These are phyloP conservation scores for Callionymus lyra DNA, from an alignment of 2,113 vertebrate genomes.

Conservation along the genomic window DNA sequence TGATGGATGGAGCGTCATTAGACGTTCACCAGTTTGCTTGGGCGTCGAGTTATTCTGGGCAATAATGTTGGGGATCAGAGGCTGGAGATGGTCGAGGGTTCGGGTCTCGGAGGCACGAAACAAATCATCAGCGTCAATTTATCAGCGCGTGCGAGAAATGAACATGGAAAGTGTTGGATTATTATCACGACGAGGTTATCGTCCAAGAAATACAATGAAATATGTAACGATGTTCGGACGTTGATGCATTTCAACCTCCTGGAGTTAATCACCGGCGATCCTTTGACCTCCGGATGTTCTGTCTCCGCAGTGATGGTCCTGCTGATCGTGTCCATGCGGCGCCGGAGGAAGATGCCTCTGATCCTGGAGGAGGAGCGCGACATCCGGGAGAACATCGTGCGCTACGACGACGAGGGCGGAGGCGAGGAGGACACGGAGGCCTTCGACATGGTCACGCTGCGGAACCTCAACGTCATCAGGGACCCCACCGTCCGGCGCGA, in stretches of 20 bases:
- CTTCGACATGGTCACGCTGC: slow-evolving; percentile 89
- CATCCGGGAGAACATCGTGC: slow-evolving; percentile 89
- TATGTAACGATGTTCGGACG: no score
- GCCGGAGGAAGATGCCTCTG: slow-evolving; percentile 84
- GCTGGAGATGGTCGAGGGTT: slow-evolving; percentile 25
- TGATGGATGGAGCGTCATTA: slow-evolving; percentile 73
- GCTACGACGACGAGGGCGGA: slow-evolving; percentile 91
- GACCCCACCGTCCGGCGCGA: slow-evolving; percentile 81
- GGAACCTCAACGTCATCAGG: slow-evolving; percentile 84
- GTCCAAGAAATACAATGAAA: no score
- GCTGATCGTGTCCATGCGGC: slow-evolving; percentile 83
- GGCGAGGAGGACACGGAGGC: slow-evolving; percentile 96
- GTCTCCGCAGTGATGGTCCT: slow-evolving; percentile 78
- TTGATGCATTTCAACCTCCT: no score
- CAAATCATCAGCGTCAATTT: background rate
- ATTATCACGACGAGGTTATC: no score
- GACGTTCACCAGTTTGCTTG: slow-evolving; percentile 56
- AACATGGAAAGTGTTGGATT: no score
- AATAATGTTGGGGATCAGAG: slow-evolving; percentile 53
- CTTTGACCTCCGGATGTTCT: no score
- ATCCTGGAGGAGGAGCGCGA: slow-evolving; percentile 92
- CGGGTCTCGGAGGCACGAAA: slow-evolving; percentile 27
- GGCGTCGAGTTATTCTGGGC: slow-evolving; percentile 63
- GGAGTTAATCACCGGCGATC: no score
- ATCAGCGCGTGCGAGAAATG: no score